Evolutionary conservation across 1,140 invertebrate species (phyloP).

Genomic region (Diorhabda elongata): DNA sequence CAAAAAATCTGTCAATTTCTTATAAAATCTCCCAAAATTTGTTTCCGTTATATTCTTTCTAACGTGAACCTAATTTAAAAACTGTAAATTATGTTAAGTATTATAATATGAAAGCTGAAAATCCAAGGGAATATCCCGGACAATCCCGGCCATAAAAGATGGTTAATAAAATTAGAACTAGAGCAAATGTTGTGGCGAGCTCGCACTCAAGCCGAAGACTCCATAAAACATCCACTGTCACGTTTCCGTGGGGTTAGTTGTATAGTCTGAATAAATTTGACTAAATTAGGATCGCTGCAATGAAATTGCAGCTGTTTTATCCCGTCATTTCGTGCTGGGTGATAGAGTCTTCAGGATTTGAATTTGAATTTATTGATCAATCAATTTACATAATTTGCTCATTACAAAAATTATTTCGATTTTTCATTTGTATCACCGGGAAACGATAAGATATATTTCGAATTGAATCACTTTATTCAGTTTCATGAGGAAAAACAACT

Average conservation of each 20-base stretch:
- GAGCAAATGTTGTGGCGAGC: slow-evolving; percentile 8
- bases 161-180: slow-evolving; percentile 10
- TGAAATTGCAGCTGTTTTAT: not conserved
- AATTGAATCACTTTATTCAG: too few relatives aligned
- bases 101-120: not conserved
- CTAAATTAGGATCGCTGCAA: slow-evolving; percentile 7
- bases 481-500: too few relatives aligned
- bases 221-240: slow-evolving; percentile 10
- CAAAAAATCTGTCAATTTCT: too few relatives aligned
- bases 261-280: slow-evolving; percentile 8
- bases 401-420: too few relatives aligned
- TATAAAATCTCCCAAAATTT: too few relatives aligned
- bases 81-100: not conserved
- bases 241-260: slow-evolving; percentile 8
- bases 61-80: not conserved
- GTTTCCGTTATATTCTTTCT: too few relatives aligned
- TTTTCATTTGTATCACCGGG: too few relatives aligned
- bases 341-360: too few relatives aligned
- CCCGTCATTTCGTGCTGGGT: not conserved
- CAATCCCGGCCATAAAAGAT: slow-evolving; percentile 7
- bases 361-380: too few relatives aligned
- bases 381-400: too few relatives aligned
- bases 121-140: not conserved
- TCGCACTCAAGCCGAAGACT: slow-evolving; percentile 10
- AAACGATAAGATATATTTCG: too few relatives aligned